Conservation (phyloP, 2,888 invertebrate genomes). For the Drosophila histrio region DNA sequence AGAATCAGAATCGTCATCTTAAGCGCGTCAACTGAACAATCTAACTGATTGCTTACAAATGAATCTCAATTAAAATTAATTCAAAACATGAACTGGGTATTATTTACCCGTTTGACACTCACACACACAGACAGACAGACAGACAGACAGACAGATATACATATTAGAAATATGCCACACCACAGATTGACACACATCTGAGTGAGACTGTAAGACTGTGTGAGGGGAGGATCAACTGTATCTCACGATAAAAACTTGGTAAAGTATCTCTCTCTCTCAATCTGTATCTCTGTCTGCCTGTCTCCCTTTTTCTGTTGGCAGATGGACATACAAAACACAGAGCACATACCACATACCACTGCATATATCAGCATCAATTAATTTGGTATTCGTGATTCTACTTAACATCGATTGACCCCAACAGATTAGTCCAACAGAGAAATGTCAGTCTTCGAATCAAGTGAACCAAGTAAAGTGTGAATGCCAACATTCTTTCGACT, state of each 20-base stretch:
- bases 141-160: background rate
- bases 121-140: slow-evolving; percentile 11
- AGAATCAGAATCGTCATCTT: slow-evolving; percentile 62
- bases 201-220: background rate
- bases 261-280: background rate
- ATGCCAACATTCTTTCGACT: slow-evolving; percentile 42
- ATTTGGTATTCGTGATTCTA: slow-evolving; percentile 85
- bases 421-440: slow-evolving; percentile 83
- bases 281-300: background rate
- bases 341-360: slow-evolving; percentile 13
- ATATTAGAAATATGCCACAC: slow-evolving; percentile 61
- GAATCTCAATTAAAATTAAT: slow-evolving; percentile 80
- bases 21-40: slow-evolving; percentile 69
- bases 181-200: slow-evolving; percentile 80
- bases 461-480: slow-evolving; percentile 16
- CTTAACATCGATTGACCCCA: slow-evolving; percentile 85
- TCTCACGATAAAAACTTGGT: slow-evolving; percentile 24
- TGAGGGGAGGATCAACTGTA: slow-evolving; percentile 50
- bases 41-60: slow-evolving; percentile 80
- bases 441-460: slow-evolving; percentile 40
- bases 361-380: slow-evolving; percentile 83
- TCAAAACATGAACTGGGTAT: slow-evolving; percentile 79
- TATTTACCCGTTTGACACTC: slow-evolving; percentile 79
- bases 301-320: background rate
- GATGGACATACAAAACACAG: background rate